These are phyloP conservation scores for Lamprologus sp. DNA, from an alignment of 2,113 vertebrate genomes.

Conservation along the genomic window DNA sequence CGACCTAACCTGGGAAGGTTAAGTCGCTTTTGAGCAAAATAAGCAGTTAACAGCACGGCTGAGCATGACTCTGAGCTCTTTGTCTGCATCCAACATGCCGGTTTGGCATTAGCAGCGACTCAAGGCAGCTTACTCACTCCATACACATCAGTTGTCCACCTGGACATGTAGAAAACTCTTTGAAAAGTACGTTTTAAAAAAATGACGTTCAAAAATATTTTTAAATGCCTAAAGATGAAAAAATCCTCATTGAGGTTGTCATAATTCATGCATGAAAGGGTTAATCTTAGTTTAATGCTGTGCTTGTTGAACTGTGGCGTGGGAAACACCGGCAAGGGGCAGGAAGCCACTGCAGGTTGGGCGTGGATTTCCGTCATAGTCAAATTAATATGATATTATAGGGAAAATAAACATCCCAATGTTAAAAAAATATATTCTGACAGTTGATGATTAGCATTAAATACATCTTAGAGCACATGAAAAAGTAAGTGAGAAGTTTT, in stretches of 20 bases:
- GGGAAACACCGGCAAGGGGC: background rate
- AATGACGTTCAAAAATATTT: background rate
- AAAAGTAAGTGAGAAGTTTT: background rate
- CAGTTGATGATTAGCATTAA: background rate
- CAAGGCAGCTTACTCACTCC: rapidly evolving
- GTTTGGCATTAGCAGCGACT: rapidly evolving
- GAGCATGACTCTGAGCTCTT: background rate
- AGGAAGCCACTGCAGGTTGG: background rate
- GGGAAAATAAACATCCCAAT: background rate
- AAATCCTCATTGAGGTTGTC: background rate
- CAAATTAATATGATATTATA: background rate
- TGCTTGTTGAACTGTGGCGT: rapidly evolving
- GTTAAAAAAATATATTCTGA: background rate
- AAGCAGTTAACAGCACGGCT: background rate
- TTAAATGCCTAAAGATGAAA: background rate
- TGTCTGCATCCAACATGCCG: background rate
- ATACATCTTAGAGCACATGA: background rate
- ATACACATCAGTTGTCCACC: background rate
- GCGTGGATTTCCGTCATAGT: rapidly evolving
- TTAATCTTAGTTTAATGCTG: background rate
- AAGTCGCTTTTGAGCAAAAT: background rate
- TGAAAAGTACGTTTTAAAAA: background rate
- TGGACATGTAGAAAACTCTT: background rate
- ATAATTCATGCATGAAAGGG: background rate
- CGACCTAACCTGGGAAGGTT: background rate